These are phyloP conservation scores for Cephus nigrinus DNA, from an alignment of 2,888 invertebrate species.

Conservation along the genomic window DNA sequence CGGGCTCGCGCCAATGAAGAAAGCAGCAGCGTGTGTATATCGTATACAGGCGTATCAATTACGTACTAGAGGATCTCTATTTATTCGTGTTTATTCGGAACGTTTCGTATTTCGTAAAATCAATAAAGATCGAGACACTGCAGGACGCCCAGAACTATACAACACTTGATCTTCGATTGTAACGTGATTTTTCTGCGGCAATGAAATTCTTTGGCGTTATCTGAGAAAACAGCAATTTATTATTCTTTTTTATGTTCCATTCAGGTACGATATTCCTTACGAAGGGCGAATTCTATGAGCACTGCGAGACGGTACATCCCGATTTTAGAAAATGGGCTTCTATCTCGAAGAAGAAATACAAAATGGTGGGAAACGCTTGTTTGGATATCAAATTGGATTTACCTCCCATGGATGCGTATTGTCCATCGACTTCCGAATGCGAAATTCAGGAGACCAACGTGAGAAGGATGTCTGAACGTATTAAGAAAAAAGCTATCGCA, in stretches of 20 bases:
- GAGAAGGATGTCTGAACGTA: not conserved
- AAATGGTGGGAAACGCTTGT: not conserved
- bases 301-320: constrained; percentile 40
- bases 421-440: not conserved
- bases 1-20: not conserved
- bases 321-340: constrained; percentile 12
- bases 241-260: constrained; percentile 18
- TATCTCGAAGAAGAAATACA: not conserved
- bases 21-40: not conserved
- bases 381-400: not conserved
- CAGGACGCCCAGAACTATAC: not conserved
- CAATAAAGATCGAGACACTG: not conserved
- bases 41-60: not conserved
- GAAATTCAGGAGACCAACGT: not conserved
- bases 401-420: not conserved
- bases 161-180: not conserved
- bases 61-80: not conserved
- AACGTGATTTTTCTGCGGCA: not conserved
- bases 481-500: not conserved
- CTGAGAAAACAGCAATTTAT: not conserved
- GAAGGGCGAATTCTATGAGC: constrained; percentile 45
- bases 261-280: constrained; percentile 20
- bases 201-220: too few species aligned
- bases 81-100: not conserved
- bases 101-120: not conserved